These are phyloP conservation scores for Euwallacea similis DNA, from an alignment of 1,140 invertebrate species.

Conservation along the genomic window DNA sequence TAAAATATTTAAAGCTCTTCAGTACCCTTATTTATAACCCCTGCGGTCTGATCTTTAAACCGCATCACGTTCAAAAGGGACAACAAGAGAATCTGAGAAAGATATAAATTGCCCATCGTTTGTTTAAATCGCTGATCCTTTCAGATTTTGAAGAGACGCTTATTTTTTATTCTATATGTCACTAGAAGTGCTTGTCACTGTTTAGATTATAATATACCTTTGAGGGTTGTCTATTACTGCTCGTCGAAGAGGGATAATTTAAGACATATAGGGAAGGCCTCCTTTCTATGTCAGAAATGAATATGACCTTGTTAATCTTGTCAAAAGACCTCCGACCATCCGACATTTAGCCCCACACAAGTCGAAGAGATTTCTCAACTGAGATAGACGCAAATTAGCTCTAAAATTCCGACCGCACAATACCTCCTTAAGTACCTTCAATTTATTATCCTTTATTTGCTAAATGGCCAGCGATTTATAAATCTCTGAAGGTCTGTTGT, in stretches of 20 bases:
- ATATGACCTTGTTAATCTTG: neutral
- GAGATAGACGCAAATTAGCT: slow-evolving; percentile 23
- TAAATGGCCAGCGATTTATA: slow-evolving; percentile 37
- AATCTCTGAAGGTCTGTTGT: slow-evolving; percentile 11
- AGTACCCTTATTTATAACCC: slow-evolving; percentile 17
- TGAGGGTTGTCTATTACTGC: too few relatives aligned
- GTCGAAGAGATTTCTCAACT: slow-evolving; percentile 22
- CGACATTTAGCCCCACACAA: slow-evolving; percentile 13
- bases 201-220: too few relatives aligned
- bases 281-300: too few relatives aligned
- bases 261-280: too few relatives aligned
- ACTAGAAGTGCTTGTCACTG: too few relatives aligned
- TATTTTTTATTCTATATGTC: slow-evolving; percentile 16
- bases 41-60: slow-evolving; percentile 28
- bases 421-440: slow-evolving; percentile 34
- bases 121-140: slow-evolving; percentile 31
- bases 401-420: slow-evolving; percentile 20
- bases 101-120: slow-evolving; percentile 37
- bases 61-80: slow-evolving; percentile 32
- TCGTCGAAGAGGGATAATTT: too few relatives aligned
- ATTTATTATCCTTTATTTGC: slow-evolving; percentile 38
- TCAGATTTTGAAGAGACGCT: slow-evolving; percentile 32
- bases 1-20: slow-evolving; percentile 33
- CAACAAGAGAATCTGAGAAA: slow-evolving; percentile 33
- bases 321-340: slow-evolving; percentile 10